Evolutionary conservation across 1,140 invertebrate species (phyloP).

Genomic region (Cyrtorhinus lividipennis): DNA sequence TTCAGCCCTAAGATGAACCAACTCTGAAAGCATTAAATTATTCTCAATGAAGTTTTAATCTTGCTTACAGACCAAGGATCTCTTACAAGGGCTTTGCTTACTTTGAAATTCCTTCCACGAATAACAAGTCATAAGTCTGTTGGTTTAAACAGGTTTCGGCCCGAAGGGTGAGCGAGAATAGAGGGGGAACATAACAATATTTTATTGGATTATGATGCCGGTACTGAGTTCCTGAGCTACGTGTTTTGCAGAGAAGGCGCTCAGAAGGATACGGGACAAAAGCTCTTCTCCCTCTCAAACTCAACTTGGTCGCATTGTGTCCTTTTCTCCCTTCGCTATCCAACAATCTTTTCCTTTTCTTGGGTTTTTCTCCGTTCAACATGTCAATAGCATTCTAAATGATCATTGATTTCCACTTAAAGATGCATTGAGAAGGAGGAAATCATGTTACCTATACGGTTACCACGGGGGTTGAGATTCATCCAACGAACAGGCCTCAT

Average conservation of each 20-base stretch:
- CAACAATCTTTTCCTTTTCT: background rate
- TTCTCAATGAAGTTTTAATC: background rate
- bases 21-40: background rate
- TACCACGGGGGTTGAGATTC: no score
- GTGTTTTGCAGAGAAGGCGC: background rate
- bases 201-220: background rate
- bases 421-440: no score
- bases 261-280: background rate
- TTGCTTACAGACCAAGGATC: background rate
- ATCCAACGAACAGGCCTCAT: no score
- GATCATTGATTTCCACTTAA: background rate
- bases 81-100: background rate
- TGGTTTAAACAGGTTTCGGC: background rate
- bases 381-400: background rate
- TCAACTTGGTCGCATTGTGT: background rate
- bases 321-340: background rate
- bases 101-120: background rate
- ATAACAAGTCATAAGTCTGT: background rate
- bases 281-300: background rate
- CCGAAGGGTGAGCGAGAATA: background rate
- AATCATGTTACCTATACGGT: no score
- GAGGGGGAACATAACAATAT: background rate
- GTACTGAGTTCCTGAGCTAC: background rate
- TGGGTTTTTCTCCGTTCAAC: no score
- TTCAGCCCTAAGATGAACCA: no score